A percentile compares a stretch with the other conserved stretches of the same genome.
Evolutionary conservation across 2,797 vertebrate genomes (phyloP).

Genomic region (Strix occidentalis): DNA sequence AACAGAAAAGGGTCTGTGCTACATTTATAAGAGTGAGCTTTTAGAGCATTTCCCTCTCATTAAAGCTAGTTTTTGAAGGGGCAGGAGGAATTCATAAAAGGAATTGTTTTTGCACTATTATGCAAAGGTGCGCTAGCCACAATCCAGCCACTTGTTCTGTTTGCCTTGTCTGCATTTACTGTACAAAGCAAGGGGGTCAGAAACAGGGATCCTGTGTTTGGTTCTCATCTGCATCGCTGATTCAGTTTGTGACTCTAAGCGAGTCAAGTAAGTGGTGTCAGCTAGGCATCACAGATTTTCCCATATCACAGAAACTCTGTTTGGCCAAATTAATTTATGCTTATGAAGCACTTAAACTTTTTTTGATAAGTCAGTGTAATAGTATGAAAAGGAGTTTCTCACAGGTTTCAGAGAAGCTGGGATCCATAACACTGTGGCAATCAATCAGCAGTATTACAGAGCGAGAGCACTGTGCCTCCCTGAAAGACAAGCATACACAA

Average conservation of each 20-base stretch:
- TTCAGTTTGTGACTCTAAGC: not conserved
- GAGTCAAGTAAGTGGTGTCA: constrained; percentile 25
- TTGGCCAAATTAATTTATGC: constrained; percentile 57
- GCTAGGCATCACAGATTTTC: constrained; percentile 9
- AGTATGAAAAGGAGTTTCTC: not conserved
- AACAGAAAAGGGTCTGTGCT: not conserved
- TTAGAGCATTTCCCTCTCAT: not conserved
- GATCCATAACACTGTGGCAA: not conserved
- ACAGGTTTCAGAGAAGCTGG: not conserved
- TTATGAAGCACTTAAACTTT: constrained; percentile 39
- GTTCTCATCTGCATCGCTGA: constrained; percentile 12
- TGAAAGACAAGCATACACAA: constrained; percentile 58
- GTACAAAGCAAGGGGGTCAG: not conserved
- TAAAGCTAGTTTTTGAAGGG: not conserved
- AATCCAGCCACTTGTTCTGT: not conserved
- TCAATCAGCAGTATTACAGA: not conserved
- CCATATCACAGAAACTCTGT: constrained; percentile 41
- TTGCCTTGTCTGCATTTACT: not conserved
- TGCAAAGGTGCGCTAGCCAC: not conserved
- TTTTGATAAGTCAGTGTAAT: not conserved
- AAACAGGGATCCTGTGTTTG: not conserved
- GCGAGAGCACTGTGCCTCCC: constrained; percentile 7
- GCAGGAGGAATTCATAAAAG: not conserved
- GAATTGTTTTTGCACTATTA: not conserved
- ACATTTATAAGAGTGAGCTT: not conserved